These are phyloP conservation scores for Nylanderia fulva DNA, from an alignment of 1,140 invertebrate genomes.

Conservation along the genomic window DNA sequence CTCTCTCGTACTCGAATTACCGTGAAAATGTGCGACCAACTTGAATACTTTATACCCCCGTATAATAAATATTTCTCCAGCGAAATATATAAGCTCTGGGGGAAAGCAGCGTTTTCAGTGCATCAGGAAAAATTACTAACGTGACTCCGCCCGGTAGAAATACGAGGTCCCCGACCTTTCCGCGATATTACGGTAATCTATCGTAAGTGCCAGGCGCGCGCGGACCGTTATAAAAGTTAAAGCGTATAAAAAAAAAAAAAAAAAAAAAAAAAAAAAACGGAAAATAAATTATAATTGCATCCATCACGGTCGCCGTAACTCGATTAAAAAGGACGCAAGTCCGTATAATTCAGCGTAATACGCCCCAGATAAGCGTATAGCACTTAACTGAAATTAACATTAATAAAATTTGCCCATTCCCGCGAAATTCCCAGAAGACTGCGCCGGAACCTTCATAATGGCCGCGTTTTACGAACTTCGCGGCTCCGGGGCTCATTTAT, in stretches of 20 bases:
- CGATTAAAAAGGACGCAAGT: conserved; percentile 59
- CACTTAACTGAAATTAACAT: conserved; percentile 61
- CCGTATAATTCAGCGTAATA: conserved; percentile 58
- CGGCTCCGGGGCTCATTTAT: conserved; percentile 64
- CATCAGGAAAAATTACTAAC: conserved; percentile 53
- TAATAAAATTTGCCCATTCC: conserved; percentile 58
- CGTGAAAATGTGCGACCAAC: not conserved
- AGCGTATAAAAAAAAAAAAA: conserved; percentile 18
- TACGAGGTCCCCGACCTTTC: conserved; percentile 37
- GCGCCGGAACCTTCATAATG: conserved; percentile 53
- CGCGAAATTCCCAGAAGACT: conserved; percentile 55
- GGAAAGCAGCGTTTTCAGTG: conserved; percentile 28
- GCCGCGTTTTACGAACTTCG: conserved; percentile 55
- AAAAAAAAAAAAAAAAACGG: no score
- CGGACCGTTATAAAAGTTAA: conserved; percentile 55
- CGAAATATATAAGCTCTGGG: conserved; percentile 11
- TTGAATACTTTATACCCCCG: conserved; percentile 8
- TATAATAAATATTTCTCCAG: conserved; percentile 42
- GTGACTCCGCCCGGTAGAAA: conserved; percentile 29
- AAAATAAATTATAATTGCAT: conserved; percentile 61
- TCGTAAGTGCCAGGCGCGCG: conserved; percentile 44
- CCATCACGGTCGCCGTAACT: conserved; percentile 54
- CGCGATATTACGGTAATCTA: conserved; percentile 54
- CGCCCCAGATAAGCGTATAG: conserved; percentile 55
- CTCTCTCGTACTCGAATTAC: conserved; percentile 1